Base-by-base conservation (phyloP, 2,113 vertebrate genomes). In the Heterochromis multidens region DNA sequence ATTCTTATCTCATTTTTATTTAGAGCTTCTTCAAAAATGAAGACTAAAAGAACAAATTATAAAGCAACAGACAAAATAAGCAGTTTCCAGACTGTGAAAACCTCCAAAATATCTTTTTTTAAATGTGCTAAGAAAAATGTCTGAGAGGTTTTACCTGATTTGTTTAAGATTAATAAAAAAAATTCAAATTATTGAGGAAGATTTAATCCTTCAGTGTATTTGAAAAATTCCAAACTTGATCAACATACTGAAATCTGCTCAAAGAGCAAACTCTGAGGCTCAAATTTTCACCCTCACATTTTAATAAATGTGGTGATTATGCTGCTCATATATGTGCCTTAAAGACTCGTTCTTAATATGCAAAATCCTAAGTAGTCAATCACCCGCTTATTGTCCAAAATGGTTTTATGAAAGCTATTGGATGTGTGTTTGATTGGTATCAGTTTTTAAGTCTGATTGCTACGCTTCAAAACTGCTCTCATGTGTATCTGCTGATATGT, bases 341-440 rank as follows among this genome's bases (percentile, higher is more conserved):
- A 23, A 79, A 59, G 52, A 70, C 13, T 7, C 10, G 43, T 85
- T 31, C 78, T 87, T 88, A 59, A 77, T 78, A 87, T 70, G 74
- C 77, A 59, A 65, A 88, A 62, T 33, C n/a, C 52, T 37, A 80
- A n/a, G n/a, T 35, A 81, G 49, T 81, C 86, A 65, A 6, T 82
- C 86, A 77, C 2, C 3, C 16, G n/a, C 25, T 86, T 40, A 79
- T 92, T 86, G 88, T 90, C 80, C 82, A 61, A 54, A 92, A 85
- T 77, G 78, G 59, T 82, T 89, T 90, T 57, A 80, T 77, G 65
- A 85, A 62, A 79, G 86, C 62, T 40, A 52, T 23, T 77, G 65
- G 77, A 87, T 83, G 29, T 74, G 57, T 87, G 67, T 88, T 91
- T 85, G 83, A 92, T 84, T 82, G 86, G 5, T 87, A 81, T 92